phyloP scores from a whole-genome alignment of 1,140 invertebrate species.

The Drosophila tristis region DNA sequence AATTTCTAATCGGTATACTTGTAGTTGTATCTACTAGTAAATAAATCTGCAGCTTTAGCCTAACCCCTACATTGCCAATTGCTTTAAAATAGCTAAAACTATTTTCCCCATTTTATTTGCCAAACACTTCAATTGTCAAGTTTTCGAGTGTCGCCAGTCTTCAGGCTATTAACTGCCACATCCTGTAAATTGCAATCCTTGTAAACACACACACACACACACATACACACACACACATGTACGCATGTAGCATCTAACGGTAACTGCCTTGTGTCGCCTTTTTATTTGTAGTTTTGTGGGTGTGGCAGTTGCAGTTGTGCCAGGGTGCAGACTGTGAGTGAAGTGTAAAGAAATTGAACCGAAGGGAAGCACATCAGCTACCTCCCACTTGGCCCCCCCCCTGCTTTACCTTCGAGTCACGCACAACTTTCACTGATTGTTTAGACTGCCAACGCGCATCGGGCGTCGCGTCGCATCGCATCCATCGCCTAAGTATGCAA shows the following conservation, averaged over 20 bases:
- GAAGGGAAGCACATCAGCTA: neutral
- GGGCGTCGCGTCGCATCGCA: slow-evolving; percentile 10
- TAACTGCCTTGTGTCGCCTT: slow-evolving; percentile 41
- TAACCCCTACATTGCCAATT: neutral
- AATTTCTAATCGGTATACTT: neutral
- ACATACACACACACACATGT: slow-evolving; percentile 18
- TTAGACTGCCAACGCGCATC: slow-evolving; percentile 41
- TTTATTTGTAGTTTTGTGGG: slow-evolving; percentile 18
- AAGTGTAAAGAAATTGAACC: slow-evolving; percentile 16
- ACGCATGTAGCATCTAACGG: slow-evolving; percentile 6
- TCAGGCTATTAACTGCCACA: slow-evolving; percentile 42
- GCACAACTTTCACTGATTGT: slow-evolving; percentile 71
- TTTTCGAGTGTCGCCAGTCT: slow-evolving; percentile 47
- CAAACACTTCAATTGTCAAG: slow-evolving; percentile 47
- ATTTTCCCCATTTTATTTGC: slow-evolving; percentile 38
- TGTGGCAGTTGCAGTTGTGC: slow-evolving; percentile 4
- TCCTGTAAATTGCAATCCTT: slow-evolving; percentile 31
- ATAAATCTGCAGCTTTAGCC: slow-evolving; percentile 4
- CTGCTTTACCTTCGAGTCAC: slow-evolving; percentile 40
- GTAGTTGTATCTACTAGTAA: neutral
- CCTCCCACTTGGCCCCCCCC: neutral
- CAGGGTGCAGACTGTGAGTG: neutral
- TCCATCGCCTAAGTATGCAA: slow-evolving; percentile 59
- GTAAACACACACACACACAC: slow-evolving; percentile 16
- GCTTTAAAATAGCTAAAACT: no score